Conservation (phyloP, 2,113 vertebrate genomes). For the Vulpes vulpes region DNA sequence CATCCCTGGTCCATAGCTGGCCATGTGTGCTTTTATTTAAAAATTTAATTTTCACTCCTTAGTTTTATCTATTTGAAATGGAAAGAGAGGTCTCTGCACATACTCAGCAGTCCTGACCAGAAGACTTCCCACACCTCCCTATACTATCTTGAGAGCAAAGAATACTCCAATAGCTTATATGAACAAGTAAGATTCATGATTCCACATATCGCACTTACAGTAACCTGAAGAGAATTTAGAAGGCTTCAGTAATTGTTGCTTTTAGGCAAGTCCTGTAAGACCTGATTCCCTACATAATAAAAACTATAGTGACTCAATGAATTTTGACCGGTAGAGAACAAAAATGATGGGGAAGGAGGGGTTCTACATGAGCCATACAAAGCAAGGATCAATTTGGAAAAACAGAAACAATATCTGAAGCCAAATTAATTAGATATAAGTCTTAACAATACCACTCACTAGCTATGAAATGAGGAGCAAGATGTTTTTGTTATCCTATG, state of each 20-base stretch:
- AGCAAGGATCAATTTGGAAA: not conserved
- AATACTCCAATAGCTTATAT: not conserved
- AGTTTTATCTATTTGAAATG: slow-evolving; percentile 3
- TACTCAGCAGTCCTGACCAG: not conserved
- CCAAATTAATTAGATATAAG: not conserved
- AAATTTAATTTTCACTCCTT: slow-evolving; percentile 1
- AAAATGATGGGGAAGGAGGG: not conserved
- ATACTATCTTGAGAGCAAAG: not conserved
- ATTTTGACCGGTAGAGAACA: slow-evolving; percentile 39
- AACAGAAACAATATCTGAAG: slow-evolving; percentile 21
- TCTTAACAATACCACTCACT: not conserved
- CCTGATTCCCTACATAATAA: not conserved
- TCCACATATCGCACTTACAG: not conserved
- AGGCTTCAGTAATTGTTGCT: not conserved
- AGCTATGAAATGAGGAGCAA: not conserved
- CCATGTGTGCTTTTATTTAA: not conserved
- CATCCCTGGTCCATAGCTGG: not conserved
- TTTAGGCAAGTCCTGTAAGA: not conserved
- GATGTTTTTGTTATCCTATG: not conserved
- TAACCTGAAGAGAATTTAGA: not conserved
- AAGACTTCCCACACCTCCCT: not conserved
- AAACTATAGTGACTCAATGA: slow-evolving; percentile 7
- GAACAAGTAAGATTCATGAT: not conserved
- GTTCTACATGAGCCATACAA: not conserved
- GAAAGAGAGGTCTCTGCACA: not conserved